A percentile compares a stretch with the other conserved stretches of the same genome.
Conservation (phyloP, 2,113 vertebrate species). For the Ancistrus triradiatus region DNA sequence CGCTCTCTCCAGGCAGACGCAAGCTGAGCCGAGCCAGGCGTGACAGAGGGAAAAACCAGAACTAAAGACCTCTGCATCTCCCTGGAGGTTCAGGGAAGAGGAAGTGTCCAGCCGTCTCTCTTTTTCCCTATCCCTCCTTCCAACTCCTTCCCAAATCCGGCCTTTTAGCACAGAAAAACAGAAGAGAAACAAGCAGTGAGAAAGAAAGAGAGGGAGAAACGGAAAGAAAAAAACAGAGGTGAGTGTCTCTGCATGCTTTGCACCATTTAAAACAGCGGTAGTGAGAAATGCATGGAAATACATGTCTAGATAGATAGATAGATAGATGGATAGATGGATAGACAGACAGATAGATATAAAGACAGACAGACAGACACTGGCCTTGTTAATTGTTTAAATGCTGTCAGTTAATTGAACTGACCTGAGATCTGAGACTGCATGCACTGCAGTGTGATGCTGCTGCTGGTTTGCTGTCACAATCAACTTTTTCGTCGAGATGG, state of each 20-base stretch:
- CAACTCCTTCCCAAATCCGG: neutral
- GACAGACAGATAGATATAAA: too few relatives aligned
- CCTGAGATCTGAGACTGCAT: neutral
- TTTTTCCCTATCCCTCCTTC: slow-evolving; percentile 3
- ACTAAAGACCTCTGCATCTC: slow-evolving; percentile 20
- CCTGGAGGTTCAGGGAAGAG: slow-evolving; percentile 22
- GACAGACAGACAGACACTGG: too few relatives aligned
- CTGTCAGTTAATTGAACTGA: neutral
- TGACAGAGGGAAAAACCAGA: slow-evolving; percentile 15
- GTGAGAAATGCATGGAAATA: too few relatives aligned
- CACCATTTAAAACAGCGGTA: neutral
- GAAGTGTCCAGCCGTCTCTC: slow-evolving; percentile 18
- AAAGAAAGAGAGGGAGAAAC: slow-evolving; percentile 4
- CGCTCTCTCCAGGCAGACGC: slow-evolving; percentile 6
- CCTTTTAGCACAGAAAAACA: slow-evolving; percentile 5
- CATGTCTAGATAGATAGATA: too few relatives aligned
- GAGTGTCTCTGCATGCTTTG: slow-evolving; percentile 4
- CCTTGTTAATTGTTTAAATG: too few relatives aligned
- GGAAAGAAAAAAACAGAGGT: slow-evolving; percentile 18
- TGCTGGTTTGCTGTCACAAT: neutral
- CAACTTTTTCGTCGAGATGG: neutral
- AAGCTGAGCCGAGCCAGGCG: slow-evolving; percentile 27
- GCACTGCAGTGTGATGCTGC: neutral
- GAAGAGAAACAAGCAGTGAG: neutral
- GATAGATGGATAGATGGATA: too few relatives aligned